Evolutionary conservation across 2,888 invertebrate species (phyloP).

Genomic region (Noctua fimbriata): DNA sequence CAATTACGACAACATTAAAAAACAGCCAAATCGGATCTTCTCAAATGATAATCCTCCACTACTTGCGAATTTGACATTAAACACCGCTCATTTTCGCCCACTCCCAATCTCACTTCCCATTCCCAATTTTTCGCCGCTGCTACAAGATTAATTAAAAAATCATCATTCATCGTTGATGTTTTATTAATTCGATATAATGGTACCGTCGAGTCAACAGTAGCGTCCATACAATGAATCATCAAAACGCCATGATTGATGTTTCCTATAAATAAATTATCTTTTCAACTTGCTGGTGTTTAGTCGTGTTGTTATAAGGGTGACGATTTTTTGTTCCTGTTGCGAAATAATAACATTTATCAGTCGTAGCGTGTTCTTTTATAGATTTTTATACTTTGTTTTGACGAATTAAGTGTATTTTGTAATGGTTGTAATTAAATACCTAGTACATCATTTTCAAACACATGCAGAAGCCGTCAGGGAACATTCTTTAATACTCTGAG

Average conservation of each 20-base stretch:
- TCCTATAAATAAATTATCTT: constrained; percentile 71
- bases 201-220: constrained; percentile 66
- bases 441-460: not conserved
- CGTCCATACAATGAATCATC: constrained; percentile 70
- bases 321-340: constrained; percentile 20
- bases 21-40: not conserved
- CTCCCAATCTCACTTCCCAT: constrained; percentile 19
- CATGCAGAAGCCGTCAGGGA: not conserved
- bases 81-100: not conserved
- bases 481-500: not conserved
- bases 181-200: constrained; percentile 69
- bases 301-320: constrained; percentile 35
- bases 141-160: constrained; percentile 66
- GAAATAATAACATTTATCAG: not conserved
- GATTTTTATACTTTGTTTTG: not conserved
- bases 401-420: not conserved
- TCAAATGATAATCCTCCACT: not conserved
- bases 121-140: constrained; percentile 31
- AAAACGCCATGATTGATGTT: constrained; percentile 70
- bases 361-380: not conserved
- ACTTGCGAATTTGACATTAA: not conserved
- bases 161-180: constrained; percentile 69
- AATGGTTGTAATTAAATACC: too few species aligned
- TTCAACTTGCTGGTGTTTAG: constrained; percentile 62
- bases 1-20: not conserved